Evolutionary conservation across 2,797 vertebrate species (phyloP).

Genomic region (Sebastes trivittatus): DNA sequence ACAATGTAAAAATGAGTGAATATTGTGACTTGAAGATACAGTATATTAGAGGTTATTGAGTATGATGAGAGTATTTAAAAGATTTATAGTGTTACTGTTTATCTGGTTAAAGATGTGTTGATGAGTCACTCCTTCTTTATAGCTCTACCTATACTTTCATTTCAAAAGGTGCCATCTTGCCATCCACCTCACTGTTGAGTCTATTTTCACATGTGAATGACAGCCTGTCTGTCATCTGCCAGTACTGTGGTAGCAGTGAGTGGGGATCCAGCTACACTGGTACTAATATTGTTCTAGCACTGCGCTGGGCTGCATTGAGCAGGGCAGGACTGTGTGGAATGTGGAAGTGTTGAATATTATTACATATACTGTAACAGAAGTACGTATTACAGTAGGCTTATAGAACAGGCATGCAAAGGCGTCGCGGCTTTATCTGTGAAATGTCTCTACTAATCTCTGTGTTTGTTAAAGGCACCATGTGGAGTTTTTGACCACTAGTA

Average conservation of each 20-base stretch:
- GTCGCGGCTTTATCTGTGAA: constrained; percentile 24
- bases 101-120: constrained; percentile 48
- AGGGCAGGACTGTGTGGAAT: constrained; percentile 20
- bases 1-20: constrained; percentile 74
- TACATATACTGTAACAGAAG: constrained; percentile 20
- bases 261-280: constrained; percentile 44
- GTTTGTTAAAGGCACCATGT: constrained; percentile 21
- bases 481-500: constrained; percentile 1
- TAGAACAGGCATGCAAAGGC: constrained; percentile 44
- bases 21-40: constrained; percentile 63
- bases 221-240: constrained; percentile 27
- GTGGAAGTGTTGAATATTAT: constrained; percentile 24
- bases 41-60: constrained; percentile 35
- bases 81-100: constrained; percentile 43
- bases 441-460: constrained; percentile 6
- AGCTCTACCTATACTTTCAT: constrained; percentile 38
- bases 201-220: constrained; percentile 34
- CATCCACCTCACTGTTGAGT: constrained; percentile 33
- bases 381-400: constrained; percentile 11
- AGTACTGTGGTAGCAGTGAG: constrained; percentile 37
- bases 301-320: constrained; percentile 55
- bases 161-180: constrained; percentile 50
- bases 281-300: constrained; percentile 20
- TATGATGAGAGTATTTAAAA: constrained; percentile 52
- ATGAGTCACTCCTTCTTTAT: constrained; percentile 41